Conservation (phyloP, 1,140 invertebrate species). For the Drosophila rhopaloa region DNA sequence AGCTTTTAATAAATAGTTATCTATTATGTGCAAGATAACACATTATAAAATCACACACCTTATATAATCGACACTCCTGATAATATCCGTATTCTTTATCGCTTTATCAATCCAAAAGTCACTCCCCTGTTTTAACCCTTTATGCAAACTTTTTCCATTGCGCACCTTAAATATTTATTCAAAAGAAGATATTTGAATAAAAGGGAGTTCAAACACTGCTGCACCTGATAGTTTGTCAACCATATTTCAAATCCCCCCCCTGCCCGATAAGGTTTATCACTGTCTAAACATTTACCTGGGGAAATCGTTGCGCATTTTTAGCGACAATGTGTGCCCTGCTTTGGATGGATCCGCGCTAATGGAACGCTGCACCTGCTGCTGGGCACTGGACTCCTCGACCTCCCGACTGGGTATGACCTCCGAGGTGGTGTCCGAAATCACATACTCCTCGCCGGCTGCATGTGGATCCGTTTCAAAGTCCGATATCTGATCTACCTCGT, state of each 20-base stretch:
- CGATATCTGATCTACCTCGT: conserved; percentile 77
- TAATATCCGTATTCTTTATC: background rate
- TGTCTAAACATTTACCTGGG: conserved; percentile 58
- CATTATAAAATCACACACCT: too few relatives aligned
- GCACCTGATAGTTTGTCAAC: conserved; percentile 10
- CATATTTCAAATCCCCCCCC: background rate
- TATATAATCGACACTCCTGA: too few relatives aligned
- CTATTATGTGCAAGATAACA: too few relatives aligned
- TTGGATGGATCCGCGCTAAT: conserved; percentile 59
- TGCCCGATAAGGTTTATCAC: conserved; percentile 16
- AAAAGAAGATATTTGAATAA: background rate
- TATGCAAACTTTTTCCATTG: background rate
- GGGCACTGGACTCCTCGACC: conserved; percentile 1
- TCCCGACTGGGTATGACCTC: conserved; percentile 36
- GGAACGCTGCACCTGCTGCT: conserved; percentile 59
- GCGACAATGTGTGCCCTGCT: background rate
- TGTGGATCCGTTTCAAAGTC: conserved; percentile 65
- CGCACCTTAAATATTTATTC: background rate
- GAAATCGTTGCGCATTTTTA: conserved; percentile 58
- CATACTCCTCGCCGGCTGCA: conserved; percentile 18
- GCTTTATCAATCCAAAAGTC: background rate
- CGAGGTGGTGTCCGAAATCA: conserved; percentile 43
- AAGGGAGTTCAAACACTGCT: conserved; percentile 2
- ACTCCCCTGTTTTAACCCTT: too few relatives aligned
- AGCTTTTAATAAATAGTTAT: too few relatives aligned